Evolutionary conservation across 2,888 invertebrate genomes (phyloP), one percentile per base, ranked within the genome.

Genomic region (Ormyrus labotus): DNA sequence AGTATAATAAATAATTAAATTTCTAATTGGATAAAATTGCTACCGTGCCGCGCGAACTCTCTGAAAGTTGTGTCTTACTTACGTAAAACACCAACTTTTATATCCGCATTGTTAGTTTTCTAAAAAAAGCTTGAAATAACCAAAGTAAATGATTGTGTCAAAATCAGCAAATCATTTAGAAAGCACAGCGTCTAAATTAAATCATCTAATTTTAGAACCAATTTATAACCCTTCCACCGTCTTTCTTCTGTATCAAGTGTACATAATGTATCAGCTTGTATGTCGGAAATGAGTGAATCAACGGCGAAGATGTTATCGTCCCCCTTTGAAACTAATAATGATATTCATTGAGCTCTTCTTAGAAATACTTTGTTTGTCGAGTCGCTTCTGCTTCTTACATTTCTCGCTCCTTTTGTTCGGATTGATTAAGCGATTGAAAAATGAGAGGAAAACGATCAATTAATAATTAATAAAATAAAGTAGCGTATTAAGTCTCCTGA

Each of bases 301-400:
- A n/a, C 19, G 9, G 5, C 9, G n/a, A 45, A 65, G 67, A 67
- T 71, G 53, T 48, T 78, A 78, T 78, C 71, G 60, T 60, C 60
- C 47, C n/a, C 64, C 5, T 34, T 45, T 6, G 47, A 11, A 51
- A 50, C 58, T 51, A 50, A 72, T 67, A 72, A 68, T 11, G 53
- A 55, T 61, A 61, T 68, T 78, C 78, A 68, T 78, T 78, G 61
- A 68, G 47, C 34, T 50, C 50, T 72, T 78, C 60, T 61, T 58
- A 60, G 58, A 78, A 78, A 72, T n/a, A 45, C 51, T 63, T 48
- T 69, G 63, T 58, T 71, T 65, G 47, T 45, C n/a, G 65, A 34
- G 34, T 34, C 19, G 19, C 6, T 48, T 60, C 5, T 11, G 10
- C 50, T 61, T n/a, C 34, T 34, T 34, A 3, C 2, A 34, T 34